Evolutionary conservation across 2,888 invertebrate genomes (phyloP).

Genomic region (Atethmia centrago): DNA sequence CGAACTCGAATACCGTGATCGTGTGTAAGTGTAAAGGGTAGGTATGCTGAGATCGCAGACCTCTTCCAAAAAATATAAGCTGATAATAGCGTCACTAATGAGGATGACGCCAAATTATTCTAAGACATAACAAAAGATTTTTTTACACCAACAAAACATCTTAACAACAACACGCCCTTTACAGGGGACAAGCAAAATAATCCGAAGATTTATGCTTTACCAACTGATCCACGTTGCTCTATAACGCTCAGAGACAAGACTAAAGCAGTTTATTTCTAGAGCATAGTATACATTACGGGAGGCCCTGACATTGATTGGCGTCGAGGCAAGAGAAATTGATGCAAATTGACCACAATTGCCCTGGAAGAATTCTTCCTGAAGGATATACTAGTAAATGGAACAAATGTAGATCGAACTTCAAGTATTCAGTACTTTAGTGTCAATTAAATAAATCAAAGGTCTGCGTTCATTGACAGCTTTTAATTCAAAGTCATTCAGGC

Average conservation of each 20-base stretch:
- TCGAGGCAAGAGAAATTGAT: conserved; percentile 63
- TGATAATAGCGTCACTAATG: conserved; percentile 12
- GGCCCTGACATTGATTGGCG: conserved; percentile 64
- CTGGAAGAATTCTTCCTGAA: conserved; percentile 54
- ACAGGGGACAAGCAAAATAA: conserved; percentile 3
- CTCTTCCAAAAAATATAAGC: not conserved
- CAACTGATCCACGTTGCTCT: conserved; percentile 21
- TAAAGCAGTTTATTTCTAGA: conserved; percentile 40
- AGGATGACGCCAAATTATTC: not conserved
- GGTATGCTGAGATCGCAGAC: not conserved
- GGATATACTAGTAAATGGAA: conserved; percentile 50
- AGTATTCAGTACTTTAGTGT: conserved; percentile 6
- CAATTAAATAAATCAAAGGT: conserved; percentile 20
- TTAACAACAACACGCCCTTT: conserved; percentile 23
- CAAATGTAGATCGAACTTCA: conserved; percentile 46
- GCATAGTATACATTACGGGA: conserved; percentile 28
- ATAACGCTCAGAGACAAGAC: conserved; percentile 9
- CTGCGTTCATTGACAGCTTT: conserved; percentile 12
- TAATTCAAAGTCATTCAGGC: not conserved
- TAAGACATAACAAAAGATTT: conserved; percentile 10
- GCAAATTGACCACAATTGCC: conserved; percentile 64
- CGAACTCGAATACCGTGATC: not conserved
- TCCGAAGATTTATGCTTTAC: not conserved
- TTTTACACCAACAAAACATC: not conserved
- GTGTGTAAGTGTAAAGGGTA: not conserved